Evolutionary conservation across 30 jellyfish, hydroid and myxozoan genomes (phyloP).

Genomic region (Aurelia aurita complex sp. Pacific): DNA sequence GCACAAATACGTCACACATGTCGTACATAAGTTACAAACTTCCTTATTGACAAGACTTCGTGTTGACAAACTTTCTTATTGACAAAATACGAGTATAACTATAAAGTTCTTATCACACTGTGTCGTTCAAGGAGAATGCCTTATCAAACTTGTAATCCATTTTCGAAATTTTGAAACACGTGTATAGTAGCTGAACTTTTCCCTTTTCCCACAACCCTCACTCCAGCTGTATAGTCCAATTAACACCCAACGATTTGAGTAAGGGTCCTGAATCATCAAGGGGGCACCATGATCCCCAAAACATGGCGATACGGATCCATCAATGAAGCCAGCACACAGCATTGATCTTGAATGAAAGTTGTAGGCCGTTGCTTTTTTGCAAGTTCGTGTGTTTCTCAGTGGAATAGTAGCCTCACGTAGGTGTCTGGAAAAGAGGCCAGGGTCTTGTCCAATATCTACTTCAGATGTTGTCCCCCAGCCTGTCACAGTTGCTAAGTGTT

Average conservation of each 20-base stretch:
- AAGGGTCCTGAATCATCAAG: slow-evolving; percentile 75
- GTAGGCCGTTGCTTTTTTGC: slow-evolving; percentile 76
- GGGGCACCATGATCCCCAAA: slow-evolving; percentile 97
- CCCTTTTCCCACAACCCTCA: slow-evolving; percentile 84
- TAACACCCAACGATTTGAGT: slow-evolving; percentile 74
- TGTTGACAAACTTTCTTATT: not conserved
- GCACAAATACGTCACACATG: too few species aligned
- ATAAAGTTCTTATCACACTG: too few species aligned
- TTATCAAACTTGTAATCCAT: slow-evolving; percentile 64
- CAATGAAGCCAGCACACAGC: slow-evolving; percentile 85
- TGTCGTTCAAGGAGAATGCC: not conserved
- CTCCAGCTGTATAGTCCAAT: slow-evolving; percentile 94
- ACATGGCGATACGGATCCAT: slow-evolving; percentile 82
- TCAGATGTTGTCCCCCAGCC: slow-evolving; percentile 88
- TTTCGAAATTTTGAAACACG: slow-evolving; percentile 79
- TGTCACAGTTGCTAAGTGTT: slow-evolving; percentile 80
- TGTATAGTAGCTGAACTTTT: slow-evolving; percentile 79
- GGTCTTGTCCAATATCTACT: slow-evolving; percentile 52
- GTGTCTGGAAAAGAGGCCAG: slow-evolving; percentile 36
- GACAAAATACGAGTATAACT: not conserved
- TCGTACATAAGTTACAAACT: too few species aligned
- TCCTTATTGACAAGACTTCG: not conserved
- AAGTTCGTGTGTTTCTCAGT: slow-evolving; percentile 56
- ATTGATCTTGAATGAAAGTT: slow-evolving; percentile 54
- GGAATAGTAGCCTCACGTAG: slow-evolving; percentile 70